These are phyloP conservation scores for Rhynchophorus ferrugineus DNA, from an alignment of 1,140 invertebrate genomes.

Conservation along the genomic window DNA sequence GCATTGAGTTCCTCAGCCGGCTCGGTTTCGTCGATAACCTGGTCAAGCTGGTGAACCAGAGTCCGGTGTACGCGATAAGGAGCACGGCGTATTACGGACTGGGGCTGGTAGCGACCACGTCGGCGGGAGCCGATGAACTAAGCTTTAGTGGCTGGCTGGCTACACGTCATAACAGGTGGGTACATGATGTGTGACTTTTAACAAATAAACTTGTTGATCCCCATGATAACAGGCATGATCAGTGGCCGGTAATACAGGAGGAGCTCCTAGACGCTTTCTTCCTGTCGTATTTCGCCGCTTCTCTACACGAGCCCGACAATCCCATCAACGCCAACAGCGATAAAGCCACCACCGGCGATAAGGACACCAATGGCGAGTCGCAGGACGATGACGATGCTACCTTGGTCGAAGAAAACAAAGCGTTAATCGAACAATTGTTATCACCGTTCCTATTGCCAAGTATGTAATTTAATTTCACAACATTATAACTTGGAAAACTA, in stretches of 20 bases:
- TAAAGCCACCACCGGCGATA: too few species aligned
- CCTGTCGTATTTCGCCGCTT: conserved; percentile 10
- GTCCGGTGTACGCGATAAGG: conserved; percentile 76
- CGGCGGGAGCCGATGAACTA: conserved; percentile 69
- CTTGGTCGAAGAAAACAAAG: conserved; percentile 13
- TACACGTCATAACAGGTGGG: conserved; percentile 61
- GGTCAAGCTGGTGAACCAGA: conserved; percentile 64
- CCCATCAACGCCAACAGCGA: not conserved
- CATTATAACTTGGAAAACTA: not conserved
- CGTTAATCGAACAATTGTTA: conserved; percentile 12
- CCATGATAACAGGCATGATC: conserved; percentile 58
- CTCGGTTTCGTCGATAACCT: conserved; percentile 52
- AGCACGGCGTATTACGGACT: conserved; percentile 85
- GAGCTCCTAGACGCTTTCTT: conserved; percentile 41
- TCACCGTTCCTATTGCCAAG: conserved; percentile 17
- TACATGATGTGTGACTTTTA: not conserved
- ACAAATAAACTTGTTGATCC: too few species aligned
- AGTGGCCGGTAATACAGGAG: conserved; percentile 72
- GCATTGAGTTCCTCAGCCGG: conserved; percentile 58
- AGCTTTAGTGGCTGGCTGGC: conserved; percentile 74
- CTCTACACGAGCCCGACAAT: conserved; percentile 10
- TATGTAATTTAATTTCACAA: conserved; percentile 6
- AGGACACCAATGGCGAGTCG: conserved; percentile 8
- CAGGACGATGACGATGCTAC: conserved; percentile 21
- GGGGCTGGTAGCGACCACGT: conserved; percentile 74